phyloP scores from a whole-genome alignment of 2,113 vertebrate species.

The Ascaphus truei region DNA sequence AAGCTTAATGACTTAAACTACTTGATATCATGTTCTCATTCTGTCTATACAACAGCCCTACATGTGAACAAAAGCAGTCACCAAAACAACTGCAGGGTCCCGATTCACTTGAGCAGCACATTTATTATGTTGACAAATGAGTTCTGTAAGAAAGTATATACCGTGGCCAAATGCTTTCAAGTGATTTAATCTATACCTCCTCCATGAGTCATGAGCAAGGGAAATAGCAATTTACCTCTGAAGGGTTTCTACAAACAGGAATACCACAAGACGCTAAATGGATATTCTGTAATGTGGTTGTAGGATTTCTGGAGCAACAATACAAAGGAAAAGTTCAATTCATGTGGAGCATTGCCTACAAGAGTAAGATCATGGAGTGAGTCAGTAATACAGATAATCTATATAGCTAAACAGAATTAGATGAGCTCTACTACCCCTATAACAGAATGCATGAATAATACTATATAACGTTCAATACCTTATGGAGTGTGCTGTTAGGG shows the following conservation, averaged over 20 bases:
- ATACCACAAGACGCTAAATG: conserved; percentile 44
- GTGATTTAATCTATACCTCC: conserved; percentile 23
- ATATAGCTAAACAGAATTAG: too few species aligned
- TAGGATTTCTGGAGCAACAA: background rate
- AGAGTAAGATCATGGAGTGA: too few species aligned
- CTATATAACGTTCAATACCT: too few species aligned
- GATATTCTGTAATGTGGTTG: background rate
- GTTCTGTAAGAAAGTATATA: conserved; percentile 28
- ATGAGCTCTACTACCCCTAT: too few species aligned
- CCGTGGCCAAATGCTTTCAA: conserved; percentile 34
- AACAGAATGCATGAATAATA: too few species aligned
- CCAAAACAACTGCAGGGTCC: background rate
- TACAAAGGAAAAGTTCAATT: too few species aligned
- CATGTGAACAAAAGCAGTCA: conserved; percentile 17
- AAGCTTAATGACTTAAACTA: conserved; percentile 16
- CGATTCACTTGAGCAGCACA: conserved; percentile 21
- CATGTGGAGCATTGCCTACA: too few species aligned
- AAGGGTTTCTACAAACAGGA: conserved; percentile 30
- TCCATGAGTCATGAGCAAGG: conserved; percentile 37
- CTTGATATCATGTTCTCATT: background rate
- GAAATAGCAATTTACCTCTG: conserved; percentile 38
- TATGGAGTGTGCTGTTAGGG: too few species aligned
- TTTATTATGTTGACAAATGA: conserved; percentile 54
- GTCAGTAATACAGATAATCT: too few species aligned
- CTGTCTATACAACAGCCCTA: conserved; percentile 34